Evolutionary conservation across 2,888 invertebrate genomes (phyloP).

Genomic region (Polyommatus icarus): DNA sequence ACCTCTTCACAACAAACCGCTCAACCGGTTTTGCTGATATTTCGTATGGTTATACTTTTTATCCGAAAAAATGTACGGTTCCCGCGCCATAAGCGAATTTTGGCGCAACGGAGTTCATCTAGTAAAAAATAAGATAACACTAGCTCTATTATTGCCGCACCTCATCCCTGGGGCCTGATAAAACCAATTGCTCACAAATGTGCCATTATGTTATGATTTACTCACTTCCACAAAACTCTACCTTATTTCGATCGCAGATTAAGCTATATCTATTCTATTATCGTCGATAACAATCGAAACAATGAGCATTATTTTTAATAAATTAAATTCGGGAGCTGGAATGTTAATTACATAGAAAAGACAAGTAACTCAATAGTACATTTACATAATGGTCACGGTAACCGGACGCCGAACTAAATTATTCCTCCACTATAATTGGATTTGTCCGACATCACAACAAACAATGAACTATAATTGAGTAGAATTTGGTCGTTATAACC

Average conservation of each 20-base stretch:
- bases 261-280: not conserved
- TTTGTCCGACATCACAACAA: slow-evolving; percentile 10
- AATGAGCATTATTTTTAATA: not conserved
- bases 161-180: too few species aligned
- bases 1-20: too few species aligned
- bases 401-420: slow-evolving; percentile 7
- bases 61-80: too few species aligned
- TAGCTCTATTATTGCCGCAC: too few species aligned
- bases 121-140: too few species aligned
- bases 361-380: slow-evolving; percentile 1
- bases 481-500: not conserved
- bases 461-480: not conserved
- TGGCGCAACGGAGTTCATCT: too few species aligned
- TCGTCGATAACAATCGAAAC: not conserved
- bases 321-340: slow-evolving; percentile 16
- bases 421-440: slow-evolving; percentile 2
- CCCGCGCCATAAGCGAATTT: too few species aligned
- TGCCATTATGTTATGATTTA: not conserved
- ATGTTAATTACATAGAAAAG: not conserved
- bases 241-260: not conserved
- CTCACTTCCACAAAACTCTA: not conserved
- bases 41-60: too few species aligned
- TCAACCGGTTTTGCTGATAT: too few species aligned
- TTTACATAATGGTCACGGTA: slow-evolving; percentile 25
- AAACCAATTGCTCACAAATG: too few species aligned